These are phyloP conservation scores for Zoanthus gigantus DNA, from an alignment of 92 coral and sea anemone genomes.

Conservation along the genomic window DNA sequence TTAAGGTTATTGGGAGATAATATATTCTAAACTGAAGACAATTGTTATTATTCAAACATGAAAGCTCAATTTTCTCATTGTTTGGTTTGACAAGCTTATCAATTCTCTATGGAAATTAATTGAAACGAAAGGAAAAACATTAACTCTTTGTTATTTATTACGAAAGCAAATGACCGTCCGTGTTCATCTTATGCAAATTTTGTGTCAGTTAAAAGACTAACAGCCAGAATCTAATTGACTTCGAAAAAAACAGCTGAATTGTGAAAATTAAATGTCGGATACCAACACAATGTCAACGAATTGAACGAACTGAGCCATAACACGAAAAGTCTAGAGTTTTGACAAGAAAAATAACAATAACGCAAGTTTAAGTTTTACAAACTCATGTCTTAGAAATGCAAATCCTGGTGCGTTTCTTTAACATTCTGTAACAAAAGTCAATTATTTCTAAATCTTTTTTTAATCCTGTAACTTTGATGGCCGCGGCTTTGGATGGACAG, in stretches of 20 bases:
- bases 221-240: conserved; percentile 50
- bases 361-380: neutral
- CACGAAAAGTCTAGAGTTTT: conserved; percentile 9
- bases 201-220: conserved; percentile 29
- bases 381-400: conserved; percentile 11
- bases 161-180: conserved; percentile 32
- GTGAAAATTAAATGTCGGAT: neutral
- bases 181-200: conserved; percentile 40
- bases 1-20: conserved; percentile 38
- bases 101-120: conserved; percentile 44
- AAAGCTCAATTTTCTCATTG: conserved; percentile 21
- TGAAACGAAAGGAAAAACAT: conserved; percentile 31
- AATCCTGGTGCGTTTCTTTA: conserved; percentile 22
- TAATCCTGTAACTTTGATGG: conserved; percentile 24
- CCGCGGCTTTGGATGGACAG: neutral
- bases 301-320: neutral
- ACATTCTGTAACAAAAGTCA: neutral
- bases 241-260: conserved; percentile 28
- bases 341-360: conserved; percentile 8
- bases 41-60: conserved; percentile 39
- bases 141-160: conserved; percentile 17
- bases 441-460: conserved; percentile 16
- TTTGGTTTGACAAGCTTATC: conserved; percentile 42
- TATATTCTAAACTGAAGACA: conserved; percentile 40
- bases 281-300: conserved; percentile 22